These are phyloP conservation scores for Stenchaetothrips biformis DNA, from an alignment of 2,888 invertebrate species.

Conservation along the genomic window DNA sequence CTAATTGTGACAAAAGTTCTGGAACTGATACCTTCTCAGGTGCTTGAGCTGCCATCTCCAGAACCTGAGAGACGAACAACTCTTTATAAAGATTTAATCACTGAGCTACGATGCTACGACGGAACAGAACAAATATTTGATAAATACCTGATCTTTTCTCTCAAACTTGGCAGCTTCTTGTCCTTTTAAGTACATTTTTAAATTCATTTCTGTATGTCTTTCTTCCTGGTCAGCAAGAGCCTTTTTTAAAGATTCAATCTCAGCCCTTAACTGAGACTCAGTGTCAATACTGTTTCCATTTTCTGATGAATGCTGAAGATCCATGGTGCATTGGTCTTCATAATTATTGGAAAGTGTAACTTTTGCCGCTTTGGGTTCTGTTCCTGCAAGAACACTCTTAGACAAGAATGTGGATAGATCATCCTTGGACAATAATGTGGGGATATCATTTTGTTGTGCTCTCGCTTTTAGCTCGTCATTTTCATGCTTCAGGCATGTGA, in stretches of 20 bases:
- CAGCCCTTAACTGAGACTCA: not conserved
- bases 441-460: no score
- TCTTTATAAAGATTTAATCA: not conserved
- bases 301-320: not conserved
- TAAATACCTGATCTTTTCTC: conserved; percentile 60
- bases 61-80: conserved; percentile 41
- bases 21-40: conserved; percentile 70
- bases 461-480: not conserved
- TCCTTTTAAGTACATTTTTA: conserved; percentile 78
- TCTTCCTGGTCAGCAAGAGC: conserved; percentile 67
- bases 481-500: not conserved
- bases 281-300: not conserved
- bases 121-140: conserved; percentile 27
- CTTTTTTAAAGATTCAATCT: conserved; percentile 40
- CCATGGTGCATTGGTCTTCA: no score
- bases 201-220: conserved; percentile 68
- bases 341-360: no score
- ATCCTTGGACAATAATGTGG: no score
- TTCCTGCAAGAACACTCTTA: no score
- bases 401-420: no score
- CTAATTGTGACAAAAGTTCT: conserved; percentile 74
- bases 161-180: conserved; percentile 72
- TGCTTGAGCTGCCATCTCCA: conserved; percentile 55
- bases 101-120: not conserved
- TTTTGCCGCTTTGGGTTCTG: no score